A percentile compares a stretch with the other conserved stretches of the same genome.
Conservation (phyloP, 2,797 vertebrate species). For the Meriones psammophilus region DNA sequence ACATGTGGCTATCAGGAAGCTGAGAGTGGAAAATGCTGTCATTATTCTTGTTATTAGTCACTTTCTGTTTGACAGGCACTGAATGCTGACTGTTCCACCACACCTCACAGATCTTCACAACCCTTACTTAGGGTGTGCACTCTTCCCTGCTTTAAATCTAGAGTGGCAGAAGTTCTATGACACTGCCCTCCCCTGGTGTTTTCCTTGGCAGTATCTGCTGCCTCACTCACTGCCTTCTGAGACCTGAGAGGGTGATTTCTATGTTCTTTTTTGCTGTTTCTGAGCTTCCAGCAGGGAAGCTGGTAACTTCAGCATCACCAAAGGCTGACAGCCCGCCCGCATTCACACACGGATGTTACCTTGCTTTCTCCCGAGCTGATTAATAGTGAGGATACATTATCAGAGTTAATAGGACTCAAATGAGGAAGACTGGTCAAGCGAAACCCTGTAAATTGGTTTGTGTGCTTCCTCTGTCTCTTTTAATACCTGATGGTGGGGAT, state of each 20-base stretch:
- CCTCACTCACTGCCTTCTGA: neutral
- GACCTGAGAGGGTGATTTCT: constrained; percentile 57
- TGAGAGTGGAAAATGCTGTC: neutral
- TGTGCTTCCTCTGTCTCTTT: constrained; percentile 89
- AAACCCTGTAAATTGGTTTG: constrained; percentile 93
- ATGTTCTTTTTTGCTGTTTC: constrained; percentile 65
- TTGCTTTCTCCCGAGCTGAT: constrained; percentile 88
- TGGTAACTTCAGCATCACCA: neutral
- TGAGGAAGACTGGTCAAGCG: constrained; percentile 94
- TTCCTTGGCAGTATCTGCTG: neutral
- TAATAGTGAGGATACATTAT: constrained; percentile 95
- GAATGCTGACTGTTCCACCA: neutral
- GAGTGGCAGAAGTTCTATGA: neutral
- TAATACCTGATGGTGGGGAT: constrained; percentile 90
- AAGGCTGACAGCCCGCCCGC: neutral
- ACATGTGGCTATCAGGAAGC: neutral
- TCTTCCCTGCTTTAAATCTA: neutral
- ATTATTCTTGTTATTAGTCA: neutral
- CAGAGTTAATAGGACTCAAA: constrained; percentile 95
- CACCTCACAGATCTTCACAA: neutral
- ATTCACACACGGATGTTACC: constrained; percentile 13
- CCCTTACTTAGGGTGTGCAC: neutral
- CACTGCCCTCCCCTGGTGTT: neutral
- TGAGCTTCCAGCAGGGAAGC: neutral
- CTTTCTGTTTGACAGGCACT: neutral